Conservation (phyloP, 2,113 vertebrate species). For the Sinocyclocheilus maitianheensis region DNA sequence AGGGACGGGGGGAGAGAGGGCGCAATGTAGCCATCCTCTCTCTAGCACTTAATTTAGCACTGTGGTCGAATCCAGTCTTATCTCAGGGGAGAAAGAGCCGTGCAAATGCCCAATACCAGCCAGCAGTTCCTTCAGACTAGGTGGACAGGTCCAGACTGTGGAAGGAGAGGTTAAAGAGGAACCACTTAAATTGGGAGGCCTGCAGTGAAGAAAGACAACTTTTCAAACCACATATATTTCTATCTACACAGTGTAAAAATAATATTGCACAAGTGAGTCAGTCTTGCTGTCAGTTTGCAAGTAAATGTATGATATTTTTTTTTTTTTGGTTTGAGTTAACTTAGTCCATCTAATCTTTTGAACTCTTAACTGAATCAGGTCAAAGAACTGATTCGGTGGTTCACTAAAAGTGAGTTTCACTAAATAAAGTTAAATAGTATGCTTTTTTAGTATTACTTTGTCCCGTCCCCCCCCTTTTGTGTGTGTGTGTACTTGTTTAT, state of each 20-base stretch:
- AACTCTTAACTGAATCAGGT: neutral
- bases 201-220: neutral
- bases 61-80: constrained; percentile 23
- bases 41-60: constrained; percentile 45
- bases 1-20: neutral
- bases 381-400: neutral
- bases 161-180: constrained; percentile 1
- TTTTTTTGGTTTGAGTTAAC: neutral
- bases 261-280: neutral
- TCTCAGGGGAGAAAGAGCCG: constrained; percentile 18
- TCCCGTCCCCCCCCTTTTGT: no score
- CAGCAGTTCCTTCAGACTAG: neutral
- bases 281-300: neutral
- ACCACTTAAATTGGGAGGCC: neutral
- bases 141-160: neutral
- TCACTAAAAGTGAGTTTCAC: neutral
- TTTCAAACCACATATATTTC: neutral
- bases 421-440: neutral
- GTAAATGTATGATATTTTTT: neutral
- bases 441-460: no score
- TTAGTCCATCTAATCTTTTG: neutral
- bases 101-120: constrained; percentile 9
- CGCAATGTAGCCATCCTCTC: constrained; percentile 12
- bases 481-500: no score
- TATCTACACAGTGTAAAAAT: neutral